phyloP scores from a whole-genome alignment of 2,797 vertebrate species.

The Mycteria americana region DNA sequence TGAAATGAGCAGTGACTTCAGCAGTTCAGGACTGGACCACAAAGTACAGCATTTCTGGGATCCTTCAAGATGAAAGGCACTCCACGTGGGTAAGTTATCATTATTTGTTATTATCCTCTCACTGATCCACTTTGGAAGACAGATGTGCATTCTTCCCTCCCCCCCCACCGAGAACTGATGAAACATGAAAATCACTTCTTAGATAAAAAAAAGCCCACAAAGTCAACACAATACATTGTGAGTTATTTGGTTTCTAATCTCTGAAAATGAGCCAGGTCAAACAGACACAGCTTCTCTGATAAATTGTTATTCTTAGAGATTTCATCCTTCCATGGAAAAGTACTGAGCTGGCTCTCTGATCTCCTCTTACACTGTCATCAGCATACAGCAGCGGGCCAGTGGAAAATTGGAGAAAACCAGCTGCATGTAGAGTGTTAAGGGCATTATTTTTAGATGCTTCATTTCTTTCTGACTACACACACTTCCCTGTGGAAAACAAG shows the following conservation, averaged over 20 bases:
- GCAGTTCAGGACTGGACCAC: background rate
- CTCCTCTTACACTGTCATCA: slow-evolving; percentile 52
- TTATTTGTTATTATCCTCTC: slow-evolving; percentile 39
- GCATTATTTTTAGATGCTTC: slow-evolving; percentile 46
- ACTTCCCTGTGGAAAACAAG: slow-evolving; percentile 36
- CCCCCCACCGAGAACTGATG: background rate
- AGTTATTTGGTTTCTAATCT: slow-evolving; percentile 59
- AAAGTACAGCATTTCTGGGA: background rate
- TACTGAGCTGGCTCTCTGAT: slow-evolving; percentile 64
- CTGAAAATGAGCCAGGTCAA: slow-evolving; percentile 66
- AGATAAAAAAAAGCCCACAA: slow-evolving; percentile 23
- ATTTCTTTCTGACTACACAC: background rate
- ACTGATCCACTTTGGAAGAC: slow-evolving; percentile 37
- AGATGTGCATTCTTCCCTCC: slow-evolving; percentile 9
- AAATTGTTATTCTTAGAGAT: slow-evolving; percentile 62
- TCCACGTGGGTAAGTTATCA: slow-evolving; percentile 2
- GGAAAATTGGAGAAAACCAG: slow-evolving; percentile 63
- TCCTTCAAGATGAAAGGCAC: background rate
- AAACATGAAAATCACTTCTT: slow-evolving; percentile 58
- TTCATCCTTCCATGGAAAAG: slow-evolving; percentile 67
- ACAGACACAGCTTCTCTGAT: slow-evolving; percentile 50
- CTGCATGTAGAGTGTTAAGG: slow-evolving; percentile 42
- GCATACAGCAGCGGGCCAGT: slow-evolving; percentile 46
- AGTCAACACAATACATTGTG: slow-evolving; percentile 41
- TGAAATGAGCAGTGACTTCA: background rate